Base-by-base conservation (phyloP, 1,140 invertebrate species). In the Lucilia cuprina region DNA sequence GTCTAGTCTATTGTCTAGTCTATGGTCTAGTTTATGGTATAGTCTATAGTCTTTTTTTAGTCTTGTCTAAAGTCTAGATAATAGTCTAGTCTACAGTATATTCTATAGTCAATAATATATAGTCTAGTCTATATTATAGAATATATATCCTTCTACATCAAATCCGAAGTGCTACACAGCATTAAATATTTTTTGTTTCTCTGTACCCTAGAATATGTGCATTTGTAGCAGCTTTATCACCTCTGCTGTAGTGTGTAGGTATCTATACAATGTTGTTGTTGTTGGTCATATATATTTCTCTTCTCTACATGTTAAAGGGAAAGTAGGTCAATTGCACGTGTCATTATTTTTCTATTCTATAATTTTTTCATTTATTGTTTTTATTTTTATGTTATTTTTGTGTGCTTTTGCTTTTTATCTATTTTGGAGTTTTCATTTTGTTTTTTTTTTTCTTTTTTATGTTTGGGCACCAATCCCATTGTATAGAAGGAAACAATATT, bases 291-390 rank as follows among this genome's bases (percentile, higher is more conserved):
- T 30, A 30, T 30, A 30, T 30, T 30, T 30, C 25, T 30, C 25
- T 30, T 30, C 25, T 30, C 25, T 30, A 30, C 25, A 2, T 30
- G 25, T 83, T 50, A 74, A 55, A 84, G 84, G 82, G 84, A 84
- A 84, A 84, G 84, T 84, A 70, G 84, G 84, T 84, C 84, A 84
- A 83, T 85, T 85, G 50, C 84, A 83, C 84, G 82, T 85, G 82
- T 80, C 84, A 74, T 35, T 85, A 19, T 83, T 49, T 83, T 41
- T 30, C 12, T 14, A 55, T 75, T 65, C 70, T 74, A 47, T 35
- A 14, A 30, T 83, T 74, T 83, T 83, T 47, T 30, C 25, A 1
- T 30, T 30, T 34, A 30, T 49, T 65, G n/a, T 75, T 47, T 47
- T 83, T 3, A 30, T 30, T 30, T 2, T 30, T 30, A 30, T 30